These are phyloP conservation scores for Pseudomyrmex pallidus DNA, from an alignment of 1,140 invertebrate genomes.

Conservation along the genomic window DNA sequence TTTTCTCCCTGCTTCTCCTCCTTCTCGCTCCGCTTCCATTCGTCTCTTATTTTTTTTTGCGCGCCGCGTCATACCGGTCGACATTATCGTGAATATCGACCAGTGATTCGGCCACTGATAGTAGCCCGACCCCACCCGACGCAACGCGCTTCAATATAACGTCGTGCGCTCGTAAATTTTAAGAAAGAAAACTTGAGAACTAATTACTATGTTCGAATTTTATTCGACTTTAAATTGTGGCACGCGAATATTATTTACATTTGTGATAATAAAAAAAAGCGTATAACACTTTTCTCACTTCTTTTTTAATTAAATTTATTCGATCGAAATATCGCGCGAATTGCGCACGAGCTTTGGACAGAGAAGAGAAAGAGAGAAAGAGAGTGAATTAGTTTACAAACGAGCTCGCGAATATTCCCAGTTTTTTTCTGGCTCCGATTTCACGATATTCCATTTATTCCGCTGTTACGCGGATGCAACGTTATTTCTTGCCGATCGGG, in stretches of 20 bases:
- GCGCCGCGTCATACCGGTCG: constrained; percentile 56
- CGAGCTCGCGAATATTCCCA: constrained; percentile 31
- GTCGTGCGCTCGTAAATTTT: constrained; percentile 14
- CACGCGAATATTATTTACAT: no score
- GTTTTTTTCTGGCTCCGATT: constrained; percentile 33
- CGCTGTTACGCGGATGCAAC: not conserved
- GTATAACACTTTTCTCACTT: not conserved
- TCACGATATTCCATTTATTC: constrained; percentile 33
- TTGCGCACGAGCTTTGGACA: no score
- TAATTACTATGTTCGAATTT: not conserved
- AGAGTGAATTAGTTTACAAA: constrained; percentile 19
- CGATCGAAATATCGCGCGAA: no score
- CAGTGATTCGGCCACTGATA: constrained; percentile 66
- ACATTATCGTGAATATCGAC: constrained; percentile 72
- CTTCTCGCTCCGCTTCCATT: constrained; percentile 1
- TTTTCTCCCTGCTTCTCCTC: not conserved
- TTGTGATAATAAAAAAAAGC: no score
- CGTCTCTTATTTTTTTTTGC: constrained; percentile 48
- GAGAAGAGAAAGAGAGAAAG: not conserved
- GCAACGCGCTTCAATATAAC: not conserved
- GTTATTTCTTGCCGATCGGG: constrained; percentile 31
- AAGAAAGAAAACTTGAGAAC: constrained; percentile 4
- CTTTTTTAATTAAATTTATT: not conserved
- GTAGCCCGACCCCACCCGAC: constrained; percentile 22
- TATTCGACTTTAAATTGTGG: not conserved